Base-by-base conservation (phyloP, 2,888 invertebrate genomes). In the Caenorhabditis wallacei region DNA sequence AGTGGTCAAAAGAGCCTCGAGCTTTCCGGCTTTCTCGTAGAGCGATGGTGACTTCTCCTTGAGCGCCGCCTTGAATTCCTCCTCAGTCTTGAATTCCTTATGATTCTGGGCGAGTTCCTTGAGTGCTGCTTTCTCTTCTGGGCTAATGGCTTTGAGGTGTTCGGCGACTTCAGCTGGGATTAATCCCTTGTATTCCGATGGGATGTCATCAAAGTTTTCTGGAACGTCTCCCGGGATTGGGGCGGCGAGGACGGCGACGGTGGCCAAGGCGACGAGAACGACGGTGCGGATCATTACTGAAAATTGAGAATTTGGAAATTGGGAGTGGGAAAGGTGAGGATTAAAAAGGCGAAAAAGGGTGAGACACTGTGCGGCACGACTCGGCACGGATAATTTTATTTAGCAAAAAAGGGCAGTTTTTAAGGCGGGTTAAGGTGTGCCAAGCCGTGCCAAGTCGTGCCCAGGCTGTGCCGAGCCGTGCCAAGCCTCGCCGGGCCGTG, bases 101-200 rank as follows among this genome's bases (percentile, higher is more conserved):
- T 88, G 82, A 63, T 80, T 61, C 70, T 82, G 79, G 78, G 90
- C 91, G 66, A 91, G 69, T 54, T 89, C 90, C 87, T 90, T 90
- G 46, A 91, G 82, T 56, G 87, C 83, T 20, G 68, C 76, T 84
- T 89, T 91, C 80, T 90, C 90, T 26, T 90, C 90, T 16, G 84
- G 80, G 64, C 91, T 91, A 84, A 91, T 84, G 10, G 75, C 69
- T 83, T 88, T 87, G 82, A 91, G 88, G 84, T 90, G 90, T 59
- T 88, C 85, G 78, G 82, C 88, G 54, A 90, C 91, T 68, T 91
- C 91, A n/a, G 83, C 78, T 35, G 90, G 90, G 79, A 91, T 88
- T 66, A 91, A 74, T 5, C 85, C 76, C 82, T 89, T 90, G 87
- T 89, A 87, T 79, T 91, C 87, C 48, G 85, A 88, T 56, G 91